A percentile compares a stretch with the other conserved stretches of the same genome.
phyloP scores from a whole-genome alignment of 1,140 invertebrate species.

The Drosophila seguyi region DNA sequence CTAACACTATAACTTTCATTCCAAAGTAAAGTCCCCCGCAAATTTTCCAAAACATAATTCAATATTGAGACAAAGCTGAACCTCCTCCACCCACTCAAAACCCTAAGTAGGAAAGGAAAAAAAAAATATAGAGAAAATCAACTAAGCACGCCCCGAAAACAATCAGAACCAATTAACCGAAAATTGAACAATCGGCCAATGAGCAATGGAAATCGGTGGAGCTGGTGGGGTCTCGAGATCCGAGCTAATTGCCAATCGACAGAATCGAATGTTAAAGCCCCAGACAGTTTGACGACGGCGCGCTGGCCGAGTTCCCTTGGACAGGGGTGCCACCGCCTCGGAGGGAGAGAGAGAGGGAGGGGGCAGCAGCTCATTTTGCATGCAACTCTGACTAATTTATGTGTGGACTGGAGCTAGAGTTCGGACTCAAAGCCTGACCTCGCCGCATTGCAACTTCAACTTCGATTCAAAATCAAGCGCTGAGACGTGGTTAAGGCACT shows the following conservation, averaged over 20 bases:
- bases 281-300: slow-evolving; percentile 76
- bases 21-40: neutral
- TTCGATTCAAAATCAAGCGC: slow-evolving; percentile 29
- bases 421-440: slow-evolving; percentile 44
- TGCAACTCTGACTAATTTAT: slow-evolving; percentile 69
- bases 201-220: slow-evolving; percentile 40
- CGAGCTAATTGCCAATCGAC: slow-evolving; percentile 77
- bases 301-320: neutral
- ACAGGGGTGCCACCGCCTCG: neutral
- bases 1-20: neutral
- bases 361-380: slow-evolving; percentile 66
- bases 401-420: slow-evolving; percentile 36
- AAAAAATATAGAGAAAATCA: slow-evolving; percentile 32
- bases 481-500: slow-evolving; percentile 7
- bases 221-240: slow-evolving; percentile 39
- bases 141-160: slow-evolving; percentile 73
- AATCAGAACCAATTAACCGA: slow-evolving; percentile 83
- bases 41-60: slow-evolving; percentile 18
- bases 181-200: slow-evolving; percentile 77
- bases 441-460: slow-evolving; percentile 44
- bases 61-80: slow-evolving; percentile 22
- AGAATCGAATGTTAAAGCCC: slow-evolving; percentile 56
- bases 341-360: neutral
- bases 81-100: slow-evolving; percentile 3
- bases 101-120: neutral